Base-by-base conservation (phyloP, 2,113 vertebrate species). In the Tylochromis polylepis region DNA sequence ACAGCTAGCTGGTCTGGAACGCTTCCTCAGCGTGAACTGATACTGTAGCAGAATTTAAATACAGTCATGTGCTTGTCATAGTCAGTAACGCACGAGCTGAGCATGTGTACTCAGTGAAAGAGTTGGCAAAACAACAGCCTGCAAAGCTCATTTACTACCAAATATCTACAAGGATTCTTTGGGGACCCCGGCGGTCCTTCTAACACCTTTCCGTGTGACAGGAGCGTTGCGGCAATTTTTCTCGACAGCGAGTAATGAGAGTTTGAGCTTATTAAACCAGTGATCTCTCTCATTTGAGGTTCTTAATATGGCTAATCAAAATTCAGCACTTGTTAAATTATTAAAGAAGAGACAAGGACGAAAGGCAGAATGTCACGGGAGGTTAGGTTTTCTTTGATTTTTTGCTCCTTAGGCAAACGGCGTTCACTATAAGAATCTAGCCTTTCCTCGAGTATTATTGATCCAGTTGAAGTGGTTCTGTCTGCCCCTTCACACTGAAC, bases 371-470 rank as follows among this genome's bases (percentile, higher is more conserved):
- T 81, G 93, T 90, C 92, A 93, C 11, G 12, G 58, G 81, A 92
- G 90, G 92, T 92, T 93, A 89, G 89, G 72, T 85, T 91, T 89
- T 87, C 91, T 93, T 90, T 92, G 94, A 92, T 91, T 94, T 91
- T 82, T 79, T 22, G 34, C 91, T 91, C 75, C 88, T 91, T 87
- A 87, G 87, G 85, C 83, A 72, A 91, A 83, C 83, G 27, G 55
- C n/a, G 15, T 85, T 92, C 86, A 86, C 86, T 89, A 67, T 41
- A 82, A 93, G 89, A 93, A 90, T 90, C 87, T 87, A 41, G 82
- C 85, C 91, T 90, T 91, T 92, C 59, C 87, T 86, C 82, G 88
- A 92, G 88, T 91, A 85, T 90, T 94, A 95, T 95, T 90, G 93
- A 94, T 96, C 91, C 56, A 86, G 83, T 22, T 77, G 75, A 86